phyloP scores from a whole-genome alignment of 2,113 vertebrate species.

The Pagrus major region DNA sequence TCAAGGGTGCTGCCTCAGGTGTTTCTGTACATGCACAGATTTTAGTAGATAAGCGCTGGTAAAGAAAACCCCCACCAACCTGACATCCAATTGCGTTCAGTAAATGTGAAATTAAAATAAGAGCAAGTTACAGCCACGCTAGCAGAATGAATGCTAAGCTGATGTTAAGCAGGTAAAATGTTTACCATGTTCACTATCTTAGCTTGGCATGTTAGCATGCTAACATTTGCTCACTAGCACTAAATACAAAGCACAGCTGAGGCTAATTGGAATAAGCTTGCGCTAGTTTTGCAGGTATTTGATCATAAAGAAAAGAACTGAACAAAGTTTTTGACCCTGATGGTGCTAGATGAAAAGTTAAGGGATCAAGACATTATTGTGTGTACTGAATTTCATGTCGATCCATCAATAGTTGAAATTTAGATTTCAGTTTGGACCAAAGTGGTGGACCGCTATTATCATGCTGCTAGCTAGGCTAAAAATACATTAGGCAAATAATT shows the following conservation, averaged over 20 bases:
- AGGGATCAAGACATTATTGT: neutral
- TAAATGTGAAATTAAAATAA: neutral
- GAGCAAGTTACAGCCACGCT: neutral
- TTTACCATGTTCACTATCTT: neutral
- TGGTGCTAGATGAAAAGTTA: neutral
- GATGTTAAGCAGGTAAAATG: neutral
- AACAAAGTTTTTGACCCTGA: neutral
- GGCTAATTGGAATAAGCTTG: neutral
- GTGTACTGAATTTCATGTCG: neutral
- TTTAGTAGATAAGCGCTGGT: neutral
- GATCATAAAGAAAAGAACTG: neutral
- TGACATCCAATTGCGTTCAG: neutral
- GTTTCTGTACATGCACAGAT: neutral
- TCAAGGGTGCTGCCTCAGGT: conserved; percentile 17
- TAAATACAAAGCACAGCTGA: neutral
- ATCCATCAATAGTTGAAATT: neutral
- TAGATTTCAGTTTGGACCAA: neutral
- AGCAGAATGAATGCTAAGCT: neutral
- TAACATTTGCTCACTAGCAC: neutral
- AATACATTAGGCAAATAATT: neutral
- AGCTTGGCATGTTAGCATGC: neutral
- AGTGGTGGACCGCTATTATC: neutral
- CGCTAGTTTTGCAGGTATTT: neutral
- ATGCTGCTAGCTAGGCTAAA: neutral
- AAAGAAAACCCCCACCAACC: neutral